phyloP scores from a whole-genome alignment of 2,797 vertebrate genomes.

The Ataeniobius toweri region DNA sequence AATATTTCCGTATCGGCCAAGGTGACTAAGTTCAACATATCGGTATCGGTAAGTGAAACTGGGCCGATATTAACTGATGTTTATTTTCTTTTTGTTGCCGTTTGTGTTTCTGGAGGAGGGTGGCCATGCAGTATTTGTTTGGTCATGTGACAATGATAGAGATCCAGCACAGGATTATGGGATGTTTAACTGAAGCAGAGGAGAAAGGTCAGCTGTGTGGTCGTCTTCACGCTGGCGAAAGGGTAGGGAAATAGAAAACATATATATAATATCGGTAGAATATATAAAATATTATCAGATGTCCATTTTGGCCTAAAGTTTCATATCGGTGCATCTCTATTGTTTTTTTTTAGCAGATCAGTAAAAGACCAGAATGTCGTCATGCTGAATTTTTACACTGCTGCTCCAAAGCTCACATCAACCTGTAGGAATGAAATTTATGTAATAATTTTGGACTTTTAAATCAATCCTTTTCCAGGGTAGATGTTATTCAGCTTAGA shows the following conservation, averaged over 20 bases:
- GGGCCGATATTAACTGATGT: too few species aligned
- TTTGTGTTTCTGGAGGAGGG: too few species aligned
- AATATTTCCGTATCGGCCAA: not conserved
- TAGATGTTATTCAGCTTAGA: too few species aligned
- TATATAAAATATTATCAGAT: not conserved
- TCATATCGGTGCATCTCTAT: not conserved
- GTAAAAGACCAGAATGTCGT: not conserved
- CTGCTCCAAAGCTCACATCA: not conserved
- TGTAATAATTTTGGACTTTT: not conserved
- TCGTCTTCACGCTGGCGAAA: not conserved
- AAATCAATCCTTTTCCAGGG: not conserved
- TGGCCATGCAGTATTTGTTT: too few species aligned
- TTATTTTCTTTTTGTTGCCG: too few species aligned
- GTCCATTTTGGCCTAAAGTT: not conserved
- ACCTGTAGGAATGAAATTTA: not conserved
- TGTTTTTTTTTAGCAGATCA: too few species aligned
- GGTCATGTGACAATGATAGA: not conserved
- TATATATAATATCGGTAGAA: too few species aligned
- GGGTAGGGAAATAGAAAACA: not conserved
- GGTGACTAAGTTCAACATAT: too few species aligned
- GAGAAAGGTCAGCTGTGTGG: not conserved
- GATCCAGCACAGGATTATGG: not conserved
- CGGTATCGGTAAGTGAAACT: not conserved
- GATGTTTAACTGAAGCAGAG: not conserved
- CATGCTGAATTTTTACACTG: not conserved